A percentile compares a stretch with the other conserved stretches of the same genome.
Conservation (phyloP, 92 coral and sea anemone genomes). For the Porites evermanni region DNA sequence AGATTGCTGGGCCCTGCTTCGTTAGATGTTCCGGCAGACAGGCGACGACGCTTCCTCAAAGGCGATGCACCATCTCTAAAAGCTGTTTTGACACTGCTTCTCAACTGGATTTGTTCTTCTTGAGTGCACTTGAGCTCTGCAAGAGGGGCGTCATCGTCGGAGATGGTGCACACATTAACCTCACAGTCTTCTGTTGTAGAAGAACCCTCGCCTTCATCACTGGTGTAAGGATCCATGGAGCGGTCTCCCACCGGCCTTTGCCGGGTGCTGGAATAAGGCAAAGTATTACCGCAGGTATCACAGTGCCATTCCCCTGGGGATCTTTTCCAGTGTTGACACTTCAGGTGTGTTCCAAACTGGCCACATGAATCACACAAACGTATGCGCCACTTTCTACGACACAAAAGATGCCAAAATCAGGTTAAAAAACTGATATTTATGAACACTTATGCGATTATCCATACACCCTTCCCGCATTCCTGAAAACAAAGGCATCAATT, state of each 20-base stretch:
- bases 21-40: background rate
- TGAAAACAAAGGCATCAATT: too few relatives aligned
- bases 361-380: slow-evolving; percentile 83
- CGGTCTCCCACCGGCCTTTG: slow-evolving; percentile 37
- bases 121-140: background rate
- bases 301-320: slow-evolving; percentile 74
- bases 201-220: slow-evolving; percentile 8
- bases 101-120: background rate
- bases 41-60: slow-evolving; percentile 12
- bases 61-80: slow-evolving; percentile 5
- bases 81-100: background rate
- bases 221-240: slow-evolving; percentile 27
- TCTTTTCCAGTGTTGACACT: slow-evolving; percentile 79
- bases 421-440: too few relatives aligned
- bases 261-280: slow-evolving; percentile 14
- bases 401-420: background rate
- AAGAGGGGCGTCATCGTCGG: slow-evolving; percentile 53
- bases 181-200: slow-evolving; percentile 29
- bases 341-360: slow-evolving; percentile 87
- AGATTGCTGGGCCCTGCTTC: background rate
- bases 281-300: slow-evolving; percentile 54
- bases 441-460: too few relatives aligned
- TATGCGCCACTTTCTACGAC: slow-evolving; percentile 74
- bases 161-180: slow-evolving; percentile 39
- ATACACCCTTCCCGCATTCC: too few relatives aligned